These are phyloP conservation scores for Leptopterna dolabrata DNA, from an alignment of 2,888 invertebrate species.

Conservation along the genomic window DNA sequence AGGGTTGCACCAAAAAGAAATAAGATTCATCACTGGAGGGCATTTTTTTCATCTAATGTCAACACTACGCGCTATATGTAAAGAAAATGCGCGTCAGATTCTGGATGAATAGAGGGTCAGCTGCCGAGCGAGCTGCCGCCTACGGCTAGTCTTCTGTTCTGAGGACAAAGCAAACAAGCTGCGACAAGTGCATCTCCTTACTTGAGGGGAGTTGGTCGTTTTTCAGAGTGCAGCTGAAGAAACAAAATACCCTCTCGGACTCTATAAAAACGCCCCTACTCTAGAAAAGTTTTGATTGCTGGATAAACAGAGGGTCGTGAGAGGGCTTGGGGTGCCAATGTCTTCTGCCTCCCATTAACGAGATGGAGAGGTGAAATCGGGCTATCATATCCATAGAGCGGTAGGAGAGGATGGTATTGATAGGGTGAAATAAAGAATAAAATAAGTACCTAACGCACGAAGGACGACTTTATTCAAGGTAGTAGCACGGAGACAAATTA, in stretches of 20 bases:
- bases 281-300: slow-evolving; percentile 21
- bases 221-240: slow-evolving; percentile 7
- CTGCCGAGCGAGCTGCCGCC: background rate
- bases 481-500: too few relatives aligned
- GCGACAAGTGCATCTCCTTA: slow-evolving; percentile 14
- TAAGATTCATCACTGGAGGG: too few relatives aligned
- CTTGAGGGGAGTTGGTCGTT: background rate
- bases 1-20: too few relatives aligned
- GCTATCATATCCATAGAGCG: too few relatives aligned
- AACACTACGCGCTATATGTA: background rate
- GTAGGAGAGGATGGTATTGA: too few relatives aligned
- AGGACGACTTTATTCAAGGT: too few relatives aligned
- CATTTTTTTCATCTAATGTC: background rate
- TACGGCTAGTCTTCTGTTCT: background rate
- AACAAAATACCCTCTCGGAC: background rate
- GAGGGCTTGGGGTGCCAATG: background rate
- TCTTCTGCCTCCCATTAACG: background rate
- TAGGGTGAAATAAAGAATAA: too few relatives aligned
- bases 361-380: too few relatives aligned
- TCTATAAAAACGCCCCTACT: background rate
- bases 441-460: too few relatives aligned
- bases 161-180: background rate
- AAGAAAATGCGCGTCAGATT: background rate
- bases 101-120: background rate
- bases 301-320: background rate